Conservation (phyloP, 2,797 vertebrate species). For the Neosilurus hyrtlii region DNA sequence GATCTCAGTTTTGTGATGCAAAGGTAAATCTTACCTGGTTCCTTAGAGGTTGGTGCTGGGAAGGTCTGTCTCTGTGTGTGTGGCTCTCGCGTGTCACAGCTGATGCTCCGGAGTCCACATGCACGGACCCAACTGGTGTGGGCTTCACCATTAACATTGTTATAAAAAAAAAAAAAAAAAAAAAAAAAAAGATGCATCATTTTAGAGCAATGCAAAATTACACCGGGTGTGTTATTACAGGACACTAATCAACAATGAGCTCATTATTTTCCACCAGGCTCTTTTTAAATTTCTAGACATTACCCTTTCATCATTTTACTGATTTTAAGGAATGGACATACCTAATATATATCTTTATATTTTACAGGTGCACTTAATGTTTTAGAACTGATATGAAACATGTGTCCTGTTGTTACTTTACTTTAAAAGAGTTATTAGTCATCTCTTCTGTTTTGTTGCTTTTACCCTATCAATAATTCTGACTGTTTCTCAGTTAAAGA, state of each 20-base stretch:
- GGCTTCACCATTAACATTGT: slow-evolving; percentile 73
- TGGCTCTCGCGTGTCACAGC: slow-evolving; percentile 91
- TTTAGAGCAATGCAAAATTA: not conserved
- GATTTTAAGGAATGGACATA: too few species aligned
- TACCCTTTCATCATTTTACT: not conserved
- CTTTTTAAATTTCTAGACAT: not conserved
- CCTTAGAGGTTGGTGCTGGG: slow-evolving; percentile 86
- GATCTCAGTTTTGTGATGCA: not conserved
- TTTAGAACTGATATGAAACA: not conserved
- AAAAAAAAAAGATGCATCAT: not conserved
- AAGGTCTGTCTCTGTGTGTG: slow-evolving; percentile 86
- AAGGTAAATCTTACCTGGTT: slow-evolving; percentile 81
- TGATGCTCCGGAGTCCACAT: slow-evolving; percentile 90
- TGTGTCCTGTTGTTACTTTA: not conserved
- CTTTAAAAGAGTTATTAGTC: not conserved
- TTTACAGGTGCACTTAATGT: not conserved
- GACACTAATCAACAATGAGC: not conserved
- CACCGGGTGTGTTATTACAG: not conserved
- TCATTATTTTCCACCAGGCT: not conserved
- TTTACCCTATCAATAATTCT: not conserved
- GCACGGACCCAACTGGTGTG: slow-evolving; percentile 92
- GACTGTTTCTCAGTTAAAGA: not conserved
- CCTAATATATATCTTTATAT: not conserved
- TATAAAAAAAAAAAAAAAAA: slow-evolving; percentile 7
- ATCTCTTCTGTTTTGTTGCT: not conserved